Evolutionary conservation across 2,113 vertebrate genomes (phyloP).

Genomic region (Brachyhypopomus gauderio): DNA sequence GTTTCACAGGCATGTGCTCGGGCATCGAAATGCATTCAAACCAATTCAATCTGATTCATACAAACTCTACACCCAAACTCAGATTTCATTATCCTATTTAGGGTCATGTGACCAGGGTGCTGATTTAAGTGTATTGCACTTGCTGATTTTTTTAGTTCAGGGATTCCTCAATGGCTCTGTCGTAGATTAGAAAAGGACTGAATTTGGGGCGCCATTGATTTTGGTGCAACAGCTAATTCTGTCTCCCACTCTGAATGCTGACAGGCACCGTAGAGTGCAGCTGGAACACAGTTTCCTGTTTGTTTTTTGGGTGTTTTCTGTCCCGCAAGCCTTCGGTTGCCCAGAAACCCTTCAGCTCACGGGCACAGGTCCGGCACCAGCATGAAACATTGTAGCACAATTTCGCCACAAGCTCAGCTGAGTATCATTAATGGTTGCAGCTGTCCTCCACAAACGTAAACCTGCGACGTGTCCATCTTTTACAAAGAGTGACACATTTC

Average conservation of each 20-base stretch:
- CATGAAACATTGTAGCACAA: background rate
- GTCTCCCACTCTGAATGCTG: background rate
- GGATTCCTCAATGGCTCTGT: background rate
- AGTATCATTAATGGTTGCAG: conserved; percentile 42
- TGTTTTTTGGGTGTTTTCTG: background rate
- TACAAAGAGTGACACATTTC: background rate
- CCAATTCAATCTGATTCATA: conserved; percentile 12
- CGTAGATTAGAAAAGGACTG: conserved; percentile 1
- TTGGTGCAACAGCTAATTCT: background rate
- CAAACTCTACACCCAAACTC: conserved; percentile 3
- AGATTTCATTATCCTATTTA: conserved; percentile 6
- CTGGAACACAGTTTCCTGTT: background rate
- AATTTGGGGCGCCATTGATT: background rate
- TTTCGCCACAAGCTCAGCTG: conserved; percentile 5
- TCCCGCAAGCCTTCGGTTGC: too few species aligned
- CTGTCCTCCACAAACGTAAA: conserved; percentile 53
- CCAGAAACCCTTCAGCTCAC: background rate
- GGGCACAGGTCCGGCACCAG: background rate
- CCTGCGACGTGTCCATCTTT: conserved; percentile 18
- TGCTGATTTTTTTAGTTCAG: background rate
- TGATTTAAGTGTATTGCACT: conserved; percentile 38
- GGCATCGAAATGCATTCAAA: background rate
- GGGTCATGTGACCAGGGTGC: conserved; percentile 35
- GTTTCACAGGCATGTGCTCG: conserved; percentile 25
- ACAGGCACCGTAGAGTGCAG: background rate